Percentiles rank a stretch among this genome's conserved stretches.
Conservation (phyloP, 2,113 vertebrate species). For the Macrotus californicus region DNA sequence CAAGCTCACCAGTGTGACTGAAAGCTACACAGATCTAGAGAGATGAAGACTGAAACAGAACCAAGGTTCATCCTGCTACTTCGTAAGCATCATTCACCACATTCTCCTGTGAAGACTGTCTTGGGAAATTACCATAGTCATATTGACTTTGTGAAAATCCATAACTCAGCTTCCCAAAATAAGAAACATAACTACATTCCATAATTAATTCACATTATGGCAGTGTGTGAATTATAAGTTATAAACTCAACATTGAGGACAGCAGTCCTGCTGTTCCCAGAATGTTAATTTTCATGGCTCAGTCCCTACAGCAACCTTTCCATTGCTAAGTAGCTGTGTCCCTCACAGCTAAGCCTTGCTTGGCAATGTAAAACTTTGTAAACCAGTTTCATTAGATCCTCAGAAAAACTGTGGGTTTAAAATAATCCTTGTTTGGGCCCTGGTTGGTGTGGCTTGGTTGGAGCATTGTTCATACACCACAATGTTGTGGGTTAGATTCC, state of each 20-base stretch:
- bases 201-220: slow-evolving; percentile 52
- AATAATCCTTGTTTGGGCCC: neutral
- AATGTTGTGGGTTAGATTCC: no score
- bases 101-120: neutral
- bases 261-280: slow-evolving; percentile 48
- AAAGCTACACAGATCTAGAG: neutral
- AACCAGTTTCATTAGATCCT: slow-evolving; percentile 23
- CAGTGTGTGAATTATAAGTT: slow-evolving; percentile 59
- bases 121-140: slow-evolving; percentile 53
- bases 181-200: slow-evolving; percentile 50
- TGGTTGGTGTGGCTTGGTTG: no score
- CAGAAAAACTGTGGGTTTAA: slow-evolving; percentile 18
- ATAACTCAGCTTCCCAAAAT: slow-evolving; percentile 37
- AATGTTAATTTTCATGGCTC: slow-evolving; percentile 50
- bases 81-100: slow-evolving; percentile 15
- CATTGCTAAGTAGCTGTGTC: neutral
- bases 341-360: slow-evolving; percentile 5
- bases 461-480: no score
- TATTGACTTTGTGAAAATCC: slow-evolving; percentile 44
- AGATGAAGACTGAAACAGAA: neutral
- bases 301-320: slow-evolving; percentile 46
- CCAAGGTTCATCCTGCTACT: neutral
- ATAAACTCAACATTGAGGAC: slow-evolving; percentile 51
- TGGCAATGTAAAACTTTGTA: neutral
- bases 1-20: neutral